phyloP scores from a whole-genome alignment of 2,888 invertebrate species.

The Tridacna crocea region DNA sequence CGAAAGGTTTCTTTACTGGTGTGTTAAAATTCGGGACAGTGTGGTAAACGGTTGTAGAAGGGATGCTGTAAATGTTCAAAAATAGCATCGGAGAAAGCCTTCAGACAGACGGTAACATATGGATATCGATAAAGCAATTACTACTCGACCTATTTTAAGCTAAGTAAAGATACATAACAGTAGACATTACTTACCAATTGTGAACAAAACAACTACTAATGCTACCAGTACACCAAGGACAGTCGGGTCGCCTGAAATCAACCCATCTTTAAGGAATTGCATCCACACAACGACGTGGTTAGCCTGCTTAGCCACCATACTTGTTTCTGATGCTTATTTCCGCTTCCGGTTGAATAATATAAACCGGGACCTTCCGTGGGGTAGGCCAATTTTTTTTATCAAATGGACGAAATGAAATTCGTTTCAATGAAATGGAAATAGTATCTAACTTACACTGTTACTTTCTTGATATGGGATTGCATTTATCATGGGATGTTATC shows the following conservation, averaged over 20 bases:
- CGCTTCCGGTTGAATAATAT: neutral
- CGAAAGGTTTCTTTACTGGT: too few species aligned
- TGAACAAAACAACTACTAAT: constrained; percentile 60
- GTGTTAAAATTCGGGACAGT: too few species aligned
- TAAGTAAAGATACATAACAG: neutral
- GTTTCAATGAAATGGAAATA: too few species aligned
- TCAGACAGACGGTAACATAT: too few species aligned
- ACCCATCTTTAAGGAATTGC: constrained; percentile 58
- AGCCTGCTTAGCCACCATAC: constrained; percentile 41
- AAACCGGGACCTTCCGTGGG: neutral
- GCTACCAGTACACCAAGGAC: constrained; percentile 66
- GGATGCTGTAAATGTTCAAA: too few species aligned
- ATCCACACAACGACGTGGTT: constrained; percentile 58
- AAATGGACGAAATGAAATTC: neutral
- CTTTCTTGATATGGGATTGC: too few species aligned
- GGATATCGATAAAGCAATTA: too few species aligned
- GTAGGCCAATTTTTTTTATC: neutral
- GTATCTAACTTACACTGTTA: too few species aligned
- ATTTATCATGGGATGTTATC: too few species aligned
- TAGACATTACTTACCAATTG: constrained; percentile 61
- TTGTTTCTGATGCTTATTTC: constrained; percentile 9
- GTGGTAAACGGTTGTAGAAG: too few species aligned
- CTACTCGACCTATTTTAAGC: too few species aligned
- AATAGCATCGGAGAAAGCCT: too few species aligned
- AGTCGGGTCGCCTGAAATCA: constrained; percentile 66